Conservation (phyloP, 1,140 invertebrate species). For the Brachionus rotundiformis region DNA sequence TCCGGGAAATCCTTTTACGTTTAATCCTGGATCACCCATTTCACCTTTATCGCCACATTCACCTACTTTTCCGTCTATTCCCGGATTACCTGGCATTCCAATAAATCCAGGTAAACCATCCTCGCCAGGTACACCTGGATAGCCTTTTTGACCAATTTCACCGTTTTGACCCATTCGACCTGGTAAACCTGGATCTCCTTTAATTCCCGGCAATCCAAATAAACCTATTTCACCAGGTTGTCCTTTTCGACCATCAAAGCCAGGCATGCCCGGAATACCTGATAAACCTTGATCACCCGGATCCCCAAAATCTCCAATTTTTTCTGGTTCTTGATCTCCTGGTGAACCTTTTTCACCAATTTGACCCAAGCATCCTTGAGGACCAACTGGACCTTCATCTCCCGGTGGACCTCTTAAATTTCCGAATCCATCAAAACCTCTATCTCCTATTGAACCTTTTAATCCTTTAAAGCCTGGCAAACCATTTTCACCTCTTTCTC, state of each 20-base stretch:
- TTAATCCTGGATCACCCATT: background rate
- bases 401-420: conserved; percentile 8
- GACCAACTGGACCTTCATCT: background rate
- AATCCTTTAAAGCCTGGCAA: conserved; percentile 67
- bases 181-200: conserved; percentile 33
- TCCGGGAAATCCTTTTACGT: conserved; percentile 1
- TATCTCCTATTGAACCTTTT: conserved; percentile 53
- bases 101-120: background rate
- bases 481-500: conserved; percentile 57
- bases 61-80: background rate
- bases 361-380: background rate
- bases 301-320: background rate
- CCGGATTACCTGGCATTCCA: conserved; percentile 17
- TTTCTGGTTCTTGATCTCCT: conserved; percentile 1
- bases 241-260: conserved; percentile 32
- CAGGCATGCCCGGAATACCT: conserved; percentile 24
- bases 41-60: conserved; percentile 26
- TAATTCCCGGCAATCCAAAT: background rate
- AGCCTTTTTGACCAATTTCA: conserved; percentile 20
- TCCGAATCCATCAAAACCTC: conserved; percentile 25
- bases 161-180: background rate
- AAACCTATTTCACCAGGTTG: conserved; percentile 18
- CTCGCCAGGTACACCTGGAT: background rate
- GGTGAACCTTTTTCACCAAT: conserved; percentile 51
- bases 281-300: background rate